A percentile compares a stretch with the other conserved stretches of the same genome.
phyloP scores from a whole-genome alignment of 1,140 invertebrate species.

The Palaemon carinicauda region DNA sequence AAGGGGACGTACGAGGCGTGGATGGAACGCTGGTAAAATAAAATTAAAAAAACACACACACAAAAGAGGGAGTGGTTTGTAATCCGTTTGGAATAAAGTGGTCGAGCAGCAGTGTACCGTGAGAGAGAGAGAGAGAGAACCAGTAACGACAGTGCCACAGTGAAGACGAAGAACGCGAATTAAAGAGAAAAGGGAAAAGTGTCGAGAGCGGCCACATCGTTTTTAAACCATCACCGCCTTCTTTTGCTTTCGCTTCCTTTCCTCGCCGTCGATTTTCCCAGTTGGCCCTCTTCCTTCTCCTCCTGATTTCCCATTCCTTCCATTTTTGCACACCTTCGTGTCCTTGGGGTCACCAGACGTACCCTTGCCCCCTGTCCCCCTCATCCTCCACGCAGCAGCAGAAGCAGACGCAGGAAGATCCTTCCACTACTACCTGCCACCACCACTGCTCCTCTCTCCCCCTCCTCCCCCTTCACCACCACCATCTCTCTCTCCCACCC shows the following conservation, averaged over 20 bases:
- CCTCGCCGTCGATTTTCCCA: background rate
- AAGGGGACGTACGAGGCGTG: background rate
- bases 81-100: background rate
- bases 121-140: no score
- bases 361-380: no score
- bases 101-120: no score
- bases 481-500: no score
- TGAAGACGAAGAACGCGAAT: background rate
- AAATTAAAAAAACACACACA: no score
- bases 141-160: no score
- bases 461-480: background rate
- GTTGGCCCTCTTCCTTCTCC: background rate
- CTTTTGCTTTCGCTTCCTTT: background rate
- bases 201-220: background rate
- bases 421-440: no score
- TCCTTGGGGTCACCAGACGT: no score
- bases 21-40: background rate
- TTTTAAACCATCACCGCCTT: background rate
- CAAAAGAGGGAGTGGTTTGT: background rate
- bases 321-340: no score
- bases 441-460: background rate
- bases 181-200: background rate
- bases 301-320: background rate
- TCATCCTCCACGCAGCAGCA: no score
- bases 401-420: no score